Evolutionary conservation across 2,888 invertebrate species (phyloP).

Genomic region (Drosophila silvestris): DNA sequence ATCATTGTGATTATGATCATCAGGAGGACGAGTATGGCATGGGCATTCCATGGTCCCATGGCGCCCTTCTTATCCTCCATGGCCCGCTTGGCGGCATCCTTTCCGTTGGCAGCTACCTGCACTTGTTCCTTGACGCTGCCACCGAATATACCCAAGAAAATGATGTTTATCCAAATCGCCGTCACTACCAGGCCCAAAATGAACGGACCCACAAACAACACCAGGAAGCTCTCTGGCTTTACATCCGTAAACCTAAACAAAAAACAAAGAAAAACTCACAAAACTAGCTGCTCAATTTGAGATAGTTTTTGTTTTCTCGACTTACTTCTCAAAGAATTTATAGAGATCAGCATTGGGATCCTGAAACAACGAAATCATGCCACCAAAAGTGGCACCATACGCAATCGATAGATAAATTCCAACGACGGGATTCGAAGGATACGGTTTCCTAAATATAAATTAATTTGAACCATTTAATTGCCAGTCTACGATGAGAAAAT

Average conservation of each 20-base stretch:
- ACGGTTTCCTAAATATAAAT: slow-evolving; percentile 37
- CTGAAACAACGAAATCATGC: slow-evolving; percentile 52
- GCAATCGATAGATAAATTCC: slow-evolving; percentile 57
- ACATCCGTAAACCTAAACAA: not conserved
- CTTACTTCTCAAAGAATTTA: slow-evolving; percentile 18
- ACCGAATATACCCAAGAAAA: slow-evolving; percentile 44
- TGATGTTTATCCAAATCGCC: slow-evolving; percentile 52
- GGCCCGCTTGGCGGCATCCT: slow-evolving; percentile 1
- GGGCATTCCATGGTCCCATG: slow-evolving; percentile 36
- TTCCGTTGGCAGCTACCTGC: not conserved
- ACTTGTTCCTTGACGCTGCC: slow-evolving; percentile 18
- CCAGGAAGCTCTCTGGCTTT: accelerated
- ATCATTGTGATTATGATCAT: slow-evolving; percentile 20
- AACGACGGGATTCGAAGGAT: slow-evolving; percentile 58
- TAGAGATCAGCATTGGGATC: slow-evolving; percentile 47
- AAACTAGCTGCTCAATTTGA: not conserved
- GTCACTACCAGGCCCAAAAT: slow-evolving; percentile 29
- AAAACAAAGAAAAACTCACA: not conserved
- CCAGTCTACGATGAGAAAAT: not conserved
- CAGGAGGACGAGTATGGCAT: not conserved
- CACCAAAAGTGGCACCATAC: slow-evolving; percentile 46
- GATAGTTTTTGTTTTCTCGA: not conserved
- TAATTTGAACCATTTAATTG: not conserved
- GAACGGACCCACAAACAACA: slow-evolving; percentile 6
- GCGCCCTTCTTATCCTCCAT: slow-evolving; percentile 14